Base-by-base conservation (phyloP, 2,888 invertebrate genomes). In the Germaria angustata region DNA sequence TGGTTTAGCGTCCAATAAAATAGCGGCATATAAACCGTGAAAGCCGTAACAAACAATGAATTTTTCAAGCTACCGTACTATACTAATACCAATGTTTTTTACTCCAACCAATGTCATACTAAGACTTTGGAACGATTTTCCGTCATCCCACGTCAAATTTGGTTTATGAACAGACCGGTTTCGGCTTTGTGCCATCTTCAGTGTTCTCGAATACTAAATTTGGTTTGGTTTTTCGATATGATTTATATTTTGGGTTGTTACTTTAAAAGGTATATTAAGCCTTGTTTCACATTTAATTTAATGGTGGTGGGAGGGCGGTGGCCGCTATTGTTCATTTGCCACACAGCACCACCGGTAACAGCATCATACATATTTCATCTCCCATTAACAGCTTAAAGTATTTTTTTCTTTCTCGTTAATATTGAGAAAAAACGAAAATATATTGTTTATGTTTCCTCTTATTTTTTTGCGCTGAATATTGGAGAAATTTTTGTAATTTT, bases 201-300 rank as follows among this genome's bases (percentile, higher is more conserved):
- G 13, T 24, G 20, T 20, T 13, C 36, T 44, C n/a, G n/a, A n/a
- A n/a, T n/a, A n/a, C n/a, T n/a, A n/a, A n/a, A n/a, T n/a, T 49
- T 17, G 28, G 36, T 59, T 28, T 20, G 55, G 65, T 82, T 71
- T 82, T 71, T 66, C 69, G 79, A 79, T 82, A 71, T 82, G 82
- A 82, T 82, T 82, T 82, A 82, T 82, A 82, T 82, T 59, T 71
- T 79, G 79, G 75, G 79, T 49, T 71, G 79, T 79, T 82, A 79
- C 82, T 71, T 66, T 79, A 79, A 82, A 79, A 82, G 82, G 82
- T 59, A 71, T 82, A 82, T 82, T 82, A 79, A 82, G 81, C 53
- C 85, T 84, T 80, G 78, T 82, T 82, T 79, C 79, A 66, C 82
- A 82, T 82, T 82, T 82, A 79, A 82, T 82, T 82, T 82, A 82